Base-by-base conservation (phyloP, 1,140 invertebrate genomes). In the Hyposmocoma kahamanoa region DNA sequence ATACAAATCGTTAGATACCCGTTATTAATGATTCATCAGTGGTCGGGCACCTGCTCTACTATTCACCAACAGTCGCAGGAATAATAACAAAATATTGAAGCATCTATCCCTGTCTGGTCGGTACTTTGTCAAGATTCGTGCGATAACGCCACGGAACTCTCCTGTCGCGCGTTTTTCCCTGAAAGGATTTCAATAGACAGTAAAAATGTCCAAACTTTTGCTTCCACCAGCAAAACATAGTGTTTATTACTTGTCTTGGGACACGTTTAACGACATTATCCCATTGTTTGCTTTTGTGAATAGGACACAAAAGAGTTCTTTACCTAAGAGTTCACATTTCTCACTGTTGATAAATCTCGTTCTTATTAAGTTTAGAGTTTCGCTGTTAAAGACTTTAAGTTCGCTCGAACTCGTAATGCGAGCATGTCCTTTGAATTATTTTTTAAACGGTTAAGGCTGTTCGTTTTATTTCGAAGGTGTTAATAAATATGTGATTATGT, bases 121-220 rank as follows among this genome's bases (percentile, higher is more conserved):
- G 48, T 42, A 54, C 43, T 63, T 62, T 56, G 52, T 64, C 56
- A 59, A 58, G 59, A 61, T 60, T 47, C 52, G 19, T 34, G 50
- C 49, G 56, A 59, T 63, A 60, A 46, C 46, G 43, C 49, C 38
- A 13, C 49, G 34, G 49, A 52, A 45, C 42, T 51, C 15, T 46
- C 49, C 42, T 48, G 53, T 52, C 50, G 22, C 42, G 43, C 51
- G 39, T 57, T 52, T 49, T 52, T 42, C 53, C 45, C 47, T 48
- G 43, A 53, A 55, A 55, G 50, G 46, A 62, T 63, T 59, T 62
- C 49, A 53, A 55, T 54, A 55, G 56, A 62, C 58, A 64, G 49
- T 68, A 68, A 73, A 66, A 73, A 64, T 62, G 62, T 73, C 57
- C 42, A 61, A 73, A 68, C 50, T 68, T 60, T 59, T 54, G 48